Evolutionary conservation across 2,797 vertebrate species (phyloP).

Genomic region (Sphenodon punctatus): DNA sequence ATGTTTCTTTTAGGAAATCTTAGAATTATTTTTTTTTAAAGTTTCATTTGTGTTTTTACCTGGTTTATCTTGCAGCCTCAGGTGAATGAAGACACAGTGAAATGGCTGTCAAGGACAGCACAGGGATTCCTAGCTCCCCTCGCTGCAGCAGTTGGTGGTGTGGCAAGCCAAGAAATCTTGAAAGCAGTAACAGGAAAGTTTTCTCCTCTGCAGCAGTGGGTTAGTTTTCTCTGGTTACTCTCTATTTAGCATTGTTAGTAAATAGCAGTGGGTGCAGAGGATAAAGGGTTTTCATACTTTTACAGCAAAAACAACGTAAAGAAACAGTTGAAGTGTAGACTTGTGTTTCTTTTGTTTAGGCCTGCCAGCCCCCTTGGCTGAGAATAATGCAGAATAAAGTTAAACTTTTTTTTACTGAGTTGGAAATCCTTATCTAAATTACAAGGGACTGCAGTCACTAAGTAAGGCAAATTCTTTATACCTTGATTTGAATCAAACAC

Average conservation of each 20-base stretch:
- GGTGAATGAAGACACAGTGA: slow-evolving; percentile 84
- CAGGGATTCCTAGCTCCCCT: slow-evolving; percentile 88
- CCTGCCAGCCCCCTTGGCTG: too few species aligned
- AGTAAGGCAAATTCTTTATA: too few species aligned
- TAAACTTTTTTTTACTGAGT: too few species aligned
- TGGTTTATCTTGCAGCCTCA: slow-evolving; percentile 67
- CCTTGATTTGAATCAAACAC: too few species aligned
- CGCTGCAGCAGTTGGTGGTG: slow-evolving; percentile 89
- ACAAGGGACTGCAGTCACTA: background rate
- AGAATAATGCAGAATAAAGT: too few species aligned
- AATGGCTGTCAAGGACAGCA: slow-evolving; percentile 87
- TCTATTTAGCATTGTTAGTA: background rate
- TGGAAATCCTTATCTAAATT: fast-evolving
- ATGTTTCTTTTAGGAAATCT: too few species aligned
- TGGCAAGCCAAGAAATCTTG: slow-evolving; percentile 94
- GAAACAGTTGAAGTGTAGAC: too few species aligned
- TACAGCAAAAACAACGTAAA: too few species aligned
- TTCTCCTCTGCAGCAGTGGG: slow-evolving; percentile 96
- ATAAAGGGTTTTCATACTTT: too few species aligned
- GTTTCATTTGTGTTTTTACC: too few species aligned
- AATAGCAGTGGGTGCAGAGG: background rate
- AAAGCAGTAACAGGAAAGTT: slow-evolving; percentile 98
- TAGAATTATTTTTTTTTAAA: too few species aligned
- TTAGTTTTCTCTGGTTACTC: slow-evolving; percentile 76
- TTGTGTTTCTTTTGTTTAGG: background rate